These are phyloP conservation scores for Arvicola amphibius DNA, from an alignment of 2,797 vertebrate species.

Conservation along the genomic window DNA sequence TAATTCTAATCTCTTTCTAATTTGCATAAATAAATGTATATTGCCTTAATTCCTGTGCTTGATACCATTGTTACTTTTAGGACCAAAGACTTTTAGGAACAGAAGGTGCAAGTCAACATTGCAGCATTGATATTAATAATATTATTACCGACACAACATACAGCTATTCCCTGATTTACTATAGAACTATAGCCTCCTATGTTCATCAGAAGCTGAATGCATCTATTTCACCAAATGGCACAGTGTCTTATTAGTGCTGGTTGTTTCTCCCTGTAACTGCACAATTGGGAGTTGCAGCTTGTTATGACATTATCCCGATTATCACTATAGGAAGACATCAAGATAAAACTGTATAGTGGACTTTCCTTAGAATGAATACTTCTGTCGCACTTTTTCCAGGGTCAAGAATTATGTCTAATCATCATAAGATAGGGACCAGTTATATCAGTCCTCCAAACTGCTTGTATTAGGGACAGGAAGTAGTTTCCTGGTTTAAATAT, in stretches of 20 bases:
- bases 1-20: not conserved
- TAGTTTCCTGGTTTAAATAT: not conserved
- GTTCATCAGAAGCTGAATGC: not conserved
- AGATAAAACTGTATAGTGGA: not conserved
- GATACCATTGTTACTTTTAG: not conserved
- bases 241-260: not conserved
- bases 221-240: not conserved
- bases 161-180: not conserved
- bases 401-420: not conserved
- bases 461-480: not conserved
- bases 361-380: not conserved
- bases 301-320: not conserved
- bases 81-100: not conserved
- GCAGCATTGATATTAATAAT: not conserved
- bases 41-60: not conserved
- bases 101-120: not conserved
- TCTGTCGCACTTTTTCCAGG: not conserved
- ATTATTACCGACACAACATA: not conserved
- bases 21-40: not conserved
- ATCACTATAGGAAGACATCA: not conserved
- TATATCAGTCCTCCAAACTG: not conserved
- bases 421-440: not conserved
- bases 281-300: not conserved
- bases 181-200: not conserved
- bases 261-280: not conserved